Evolutionary conservation across 2,888 invertebrate species (phyloP).

Genomic region (Sussaba pulchella): DNA sequence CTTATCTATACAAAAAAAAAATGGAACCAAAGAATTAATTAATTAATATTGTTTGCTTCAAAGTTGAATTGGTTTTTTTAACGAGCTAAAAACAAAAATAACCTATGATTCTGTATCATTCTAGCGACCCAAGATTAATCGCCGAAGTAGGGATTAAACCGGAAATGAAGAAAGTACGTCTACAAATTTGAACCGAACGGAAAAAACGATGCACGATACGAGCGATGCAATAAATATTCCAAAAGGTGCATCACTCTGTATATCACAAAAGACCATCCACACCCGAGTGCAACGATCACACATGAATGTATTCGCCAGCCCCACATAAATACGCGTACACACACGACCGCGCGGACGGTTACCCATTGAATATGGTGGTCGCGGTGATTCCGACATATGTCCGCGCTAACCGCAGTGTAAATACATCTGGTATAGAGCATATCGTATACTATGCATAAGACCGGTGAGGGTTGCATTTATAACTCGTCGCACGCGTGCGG

Average conservation of each 20-base stretch:
- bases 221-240: not conserved
- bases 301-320: not conserved
- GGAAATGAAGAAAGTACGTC: no score
- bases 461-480: conserved; percentile 38
- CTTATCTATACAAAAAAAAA: no score
- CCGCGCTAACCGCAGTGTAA: conserved; percentile 40
- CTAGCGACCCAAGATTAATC: no score
- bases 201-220: no score
- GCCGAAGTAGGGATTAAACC: no score
- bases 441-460: not conserved
- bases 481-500: conserved; percentile 16
- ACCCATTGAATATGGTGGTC: conserved; percentile 31
- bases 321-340: not conserved
- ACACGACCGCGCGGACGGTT: not conserved
- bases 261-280: not conserved
- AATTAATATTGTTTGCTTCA: no score
- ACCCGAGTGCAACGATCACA: not conserved
- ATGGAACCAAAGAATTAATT: no score
- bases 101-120: no score
- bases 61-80: no score
- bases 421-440: conserved; percentile 36
- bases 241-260: conserved; percentile 11
- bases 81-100: no score
- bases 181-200: no score
- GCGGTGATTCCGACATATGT: conserved; percentile 61